Evolutionary conservation across 2,113 vertebrate species (phyloP), one percentile per base, ranked within the genome.

Genomic region (Daubentonia madagascariensis): DNA sequence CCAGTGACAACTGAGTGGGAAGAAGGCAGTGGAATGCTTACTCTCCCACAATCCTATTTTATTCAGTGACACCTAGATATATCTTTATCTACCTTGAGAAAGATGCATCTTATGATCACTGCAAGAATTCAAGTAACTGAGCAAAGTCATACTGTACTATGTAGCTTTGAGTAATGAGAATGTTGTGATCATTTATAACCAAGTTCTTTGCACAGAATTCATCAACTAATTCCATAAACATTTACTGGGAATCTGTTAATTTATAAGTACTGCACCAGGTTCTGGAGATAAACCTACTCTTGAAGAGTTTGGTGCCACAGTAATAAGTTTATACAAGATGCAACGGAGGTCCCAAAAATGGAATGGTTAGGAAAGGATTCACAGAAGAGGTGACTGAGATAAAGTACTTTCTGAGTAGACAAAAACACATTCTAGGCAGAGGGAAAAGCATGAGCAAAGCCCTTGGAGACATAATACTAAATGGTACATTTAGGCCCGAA

Each of bases 191-290:
- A 84, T 80, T 86, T 70, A 50, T 79, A 78, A 43, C 30, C 72
- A 79, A 91, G 50, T 43, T 59, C 81, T 79, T n/a, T 32, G 48
- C 11, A 40, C 32, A 28, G 35, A 43, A 32, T 35, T 72, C 43
- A 94, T 37, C 83, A 85, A 73, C 25, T 92, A 92, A 95, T 63
- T 72, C 40, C 81, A 45, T 79, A 79, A 86, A 91, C 5, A 61
- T 70, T 63, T 80, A 79, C 40, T 37, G 16, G 78, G 61, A 61
- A 50, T 48, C 80, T 90, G 76, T 85, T 67, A 67, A 95, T 22
- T 61, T 90, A 50, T 52, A 90, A 65, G 37, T 43, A 70, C 14
- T 70, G 11, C 6, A 65, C n/a, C 70, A 92, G 43, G 48, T 52
- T 83, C 57, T 43, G 7, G 23, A 81, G 37, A 90, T 80, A 86